These are phyloP conservation scores for Malthinus seriepunctatus DNA, from an alignment of 2,888 invertebrate genomes.

Conservation along the genomic window DNA sequence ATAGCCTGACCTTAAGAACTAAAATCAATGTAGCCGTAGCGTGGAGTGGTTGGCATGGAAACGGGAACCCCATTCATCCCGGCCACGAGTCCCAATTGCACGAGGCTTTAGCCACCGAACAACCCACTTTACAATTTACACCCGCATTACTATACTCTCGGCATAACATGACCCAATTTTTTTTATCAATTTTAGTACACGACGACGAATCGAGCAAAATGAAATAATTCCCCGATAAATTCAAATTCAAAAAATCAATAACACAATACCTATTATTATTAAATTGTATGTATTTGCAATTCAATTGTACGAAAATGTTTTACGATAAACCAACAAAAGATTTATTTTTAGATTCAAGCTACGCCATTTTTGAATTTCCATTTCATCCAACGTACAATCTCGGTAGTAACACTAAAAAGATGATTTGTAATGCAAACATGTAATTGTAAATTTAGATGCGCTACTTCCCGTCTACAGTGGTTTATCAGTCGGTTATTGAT, in stretches of 20 bases:
- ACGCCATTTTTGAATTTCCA: too few relatives aligned
- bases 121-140: conserved; percentile 19
- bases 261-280: too few relatives aligned
- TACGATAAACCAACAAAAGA: too few relatives aligned
- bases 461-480: conserved; percentile 24
- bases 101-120: conserved; percentile 16
- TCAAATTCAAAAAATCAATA: too few relatives aligned
- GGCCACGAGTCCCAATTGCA: conserved; percentile 50
- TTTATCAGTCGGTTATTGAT: conserved; percentile 29
- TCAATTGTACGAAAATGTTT: too few relatives aligned
- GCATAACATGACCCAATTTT: conserved; percentile 13
- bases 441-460: conserved; percentile 27
- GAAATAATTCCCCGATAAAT: too few relatives aligned
- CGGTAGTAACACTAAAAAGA: not conserved
- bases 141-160: conserved; percentile 23
- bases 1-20: conserved; percentile 45
- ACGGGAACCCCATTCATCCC: conserved; percentile 61
- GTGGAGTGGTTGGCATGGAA: conserved; percentile 55
- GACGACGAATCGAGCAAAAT: too few relatives aligned
- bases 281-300: too few relatives aligned
- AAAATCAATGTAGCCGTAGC: conserved; percentile 53
- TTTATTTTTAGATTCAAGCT: too few relatives aligned
- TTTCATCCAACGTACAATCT: too few relatives aligned
- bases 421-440: conserved; percentile 23
- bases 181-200: not conserved